Base-by-base conservation (phyloP, 2,888 invertebrate species). In the Standfussiana lucernea region DNA sequence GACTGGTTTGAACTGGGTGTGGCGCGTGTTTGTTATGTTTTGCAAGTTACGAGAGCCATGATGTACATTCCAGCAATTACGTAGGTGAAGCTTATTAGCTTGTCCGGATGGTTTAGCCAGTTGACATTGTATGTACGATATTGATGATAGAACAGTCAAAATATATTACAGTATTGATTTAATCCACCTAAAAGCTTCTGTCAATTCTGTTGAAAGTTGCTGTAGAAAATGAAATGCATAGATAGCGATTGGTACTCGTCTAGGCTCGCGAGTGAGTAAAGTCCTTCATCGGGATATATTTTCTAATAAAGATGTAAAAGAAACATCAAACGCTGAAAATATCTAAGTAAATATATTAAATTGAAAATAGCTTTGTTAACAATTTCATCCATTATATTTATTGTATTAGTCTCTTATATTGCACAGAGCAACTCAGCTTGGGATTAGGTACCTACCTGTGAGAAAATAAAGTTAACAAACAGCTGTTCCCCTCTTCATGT, bases 401-500 rank as follows among this genome's bases (percentile, higher is more conserved):
- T 35, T 61, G 18, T 3, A 42, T n/a, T 56, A n/a, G 15, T 0
- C 7, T 47, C 15, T 11, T 18, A 7, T 21, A 56, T 40, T 67
- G 13, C 13, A 0, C 5, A 32, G 32, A 42, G 21, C 21, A 62
- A 28, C 50, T 15, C 6, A 24, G 42, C 18, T 56, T 11, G 8
- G 8, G 18, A 15, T n/a, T n/a, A n/a, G n/a, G n/a, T 24, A 28
- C 7, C 8, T 21, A 28, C 7, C 24, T 35, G 2, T 64, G 75
- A 24, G 75, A 82, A 78, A 74, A 77, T 37, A 32, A 47, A 75
- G 47, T 75, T 42, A 5, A 0, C 4, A n/a, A 21, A 50, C 65
- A 82, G 40, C 75, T 82, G 82, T 24, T 75, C n/a, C 75, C 35
- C 53, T 74, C 74, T 73, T 47, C 13, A 72, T 37, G 32, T 59